Evolutionary conservation across 2,113 vertebrate genomes (phyloP), one percentile per base, ranked within the genome.

Genomic region (Proterorhinus semilunaris): DNA sequence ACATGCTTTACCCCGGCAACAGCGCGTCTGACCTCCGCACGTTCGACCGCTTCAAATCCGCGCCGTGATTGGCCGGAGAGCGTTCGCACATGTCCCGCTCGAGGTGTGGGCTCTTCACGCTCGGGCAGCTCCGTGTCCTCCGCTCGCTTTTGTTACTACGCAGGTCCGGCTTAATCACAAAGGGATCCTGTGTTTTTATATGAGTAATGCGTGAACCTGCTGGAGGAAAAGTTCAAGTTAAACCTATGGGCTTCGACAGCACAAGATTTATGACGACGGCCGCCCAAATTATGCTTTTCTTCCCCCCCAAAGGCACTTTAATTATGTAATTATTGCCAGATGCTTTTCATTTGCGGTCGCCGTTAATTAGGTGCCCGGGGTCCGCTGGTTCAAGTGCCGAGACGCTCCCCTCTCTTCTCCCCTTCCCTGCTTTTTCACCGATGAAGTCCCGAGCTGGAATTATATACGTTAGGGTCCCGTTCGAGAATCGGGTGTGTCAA

Each of bases 321-420:
- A 97, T 94, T 95, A 96, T 97, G 94, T 97, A 98, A 99, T 98
- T 98, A 96, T 94, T 95, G 90, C 90, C 96, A 97, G 94, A 94
- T 98, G 96, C 87, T 96, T 96, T 93, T 94, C 92, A 93, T 96
- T 96, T 94, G 89, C 86, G 91, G 90, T 84, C 71, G 86, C 83
- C 85, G 89, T 95, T 96, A 97, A 99, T 98, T 95, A 96, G 90
- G 91, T 58, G 87, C 78, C 74, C 49, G 79, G 89, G 74, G 91
- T 94, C 92, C 80, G 83, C 90, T 3, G 89, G 91, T 93, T 94
- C 90, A 91, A 92, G 85, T 88, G 85, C 85, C 90, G 84, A 71
- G 79, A 88, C 85, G 74, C 88, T 79, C 76, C 65, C 68, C 64
- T 52, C 67, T 13, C 66, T 21, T 69, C 48, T 17, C 50, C 15